These are phyloP conservation scores for Drosophila bunnanda DNA, from an alignment of 2,888 invertebrate genomes.

Conservation along the genomic window DNA sequence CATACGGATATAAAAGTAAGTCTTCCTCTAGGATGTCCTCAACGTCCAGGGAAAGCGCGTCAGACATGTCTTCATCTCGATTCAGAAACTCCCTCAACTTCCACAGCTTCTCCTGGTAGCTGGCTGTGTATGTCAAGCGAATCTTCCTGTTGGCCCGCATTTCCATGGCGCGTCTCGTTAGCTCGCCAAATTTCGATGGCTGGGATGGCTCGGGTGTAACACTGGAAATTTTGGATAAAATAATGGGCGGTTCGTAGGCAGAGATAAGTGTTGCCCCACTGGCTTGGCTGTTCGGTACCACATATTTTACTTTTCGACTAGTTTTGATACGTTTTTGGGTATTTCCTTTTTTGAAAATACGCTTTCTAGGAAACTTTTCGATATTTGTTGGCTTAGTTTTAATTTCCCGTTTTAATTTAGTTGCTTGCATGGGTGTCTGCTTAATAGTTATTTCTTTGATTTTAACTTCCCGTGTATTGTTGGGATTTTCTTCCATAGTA, in stretches of 20 bases:
- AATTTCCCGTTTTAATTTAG: background rate
- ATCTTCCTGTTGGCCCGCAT: background rate
- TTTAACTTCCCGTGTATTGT: background rate
- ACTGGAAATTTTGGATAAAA: background rate
- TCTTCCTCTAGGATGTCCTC: background rate
- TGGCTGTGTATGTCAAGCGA: rapidly evolving
- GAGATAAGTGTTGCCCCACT: background rate
- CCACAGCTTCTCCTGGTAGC: background rate
- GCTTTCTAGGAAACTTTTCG: background rate
- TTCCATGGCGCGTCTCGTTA: background rate
- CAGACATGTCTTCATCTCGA: background rate
- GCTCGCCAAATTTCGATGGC: no score
- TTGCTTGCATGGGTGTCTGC: background rate
- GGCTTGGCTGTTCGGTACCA: background rate
- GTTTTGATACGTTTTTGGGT: background rate
- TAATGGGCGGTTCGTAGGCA: background rate
- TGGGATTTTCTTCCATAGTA: background rate
- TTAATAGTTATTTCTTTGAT: no score
- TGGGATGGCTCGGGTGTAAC: background rate
- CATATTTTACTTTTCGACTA: background rate
- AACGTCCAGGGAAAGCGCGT: background rate
- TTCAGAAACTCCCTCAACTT: background rate
- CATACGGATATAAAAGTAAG: constrained; percentile 7
- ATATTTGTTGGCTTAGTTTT: background rate
- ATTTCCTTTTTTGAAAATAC: background rate